Evolutionary conservation across 2,797 vertebrate species (phyloP).

Genomic region (Channa striata): DNA sequence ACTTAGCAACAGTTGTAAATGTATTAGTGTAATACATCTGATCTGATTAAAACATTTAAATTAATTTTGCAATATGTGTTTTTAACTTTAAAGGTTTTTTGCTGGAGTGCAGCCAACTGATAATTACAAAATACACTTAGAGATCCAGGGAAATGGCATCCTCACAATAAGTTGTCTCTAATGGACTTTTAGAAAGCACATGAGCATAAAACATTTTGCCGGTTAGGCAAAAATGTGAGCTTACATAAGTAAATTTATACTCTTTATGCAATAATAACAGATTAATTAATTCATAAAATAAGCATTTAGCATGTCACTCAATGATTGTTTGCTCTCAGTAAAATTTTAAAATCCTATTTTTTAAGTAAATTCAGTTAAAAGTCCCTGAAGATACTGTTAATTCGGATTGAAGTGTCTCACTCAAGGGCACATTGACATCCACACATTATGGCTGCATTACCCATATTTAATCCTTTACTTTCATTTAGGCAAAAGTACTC

Average conservation of each 20-base stretch:
- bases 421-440: background rate
- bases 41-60: background rate
- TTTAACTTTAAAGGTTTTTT: background rate
- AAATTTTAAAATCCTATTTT: background rate
- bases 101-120: background rate
- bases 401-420: slow-evolving; percentile 3
- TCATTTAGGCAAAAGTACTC: background rate
- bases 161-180: slow-evolving; percentile 3
- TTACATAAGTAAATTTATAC: background rate
- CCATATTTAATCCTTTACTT: background rate
- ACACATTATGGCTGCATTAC: background rate
- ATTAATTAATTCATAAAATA: slow-evolving; percentile 2
- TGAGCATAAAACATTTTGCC: background rate
- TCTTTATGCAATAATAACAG: background rate
- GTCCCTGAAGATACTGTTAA: background rate
- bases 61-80: background rate
- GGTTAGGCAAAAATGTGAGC: slow-evolving; percentile 4
- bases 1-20: no score
- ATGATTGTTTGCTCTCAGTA: background rate
- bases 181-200: slow-evolving; percentile 18
- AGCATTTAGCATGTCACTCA: background rate
- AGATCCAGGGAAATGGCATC: no score
- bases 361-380: background rate
- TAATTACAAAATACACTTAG: no score
- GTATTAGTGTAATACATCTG: background rate